Evolutionary conservation across 2,888 invertebrate genomes (phyloP).

Genomic region (Amorpha juglandis): DNA sequence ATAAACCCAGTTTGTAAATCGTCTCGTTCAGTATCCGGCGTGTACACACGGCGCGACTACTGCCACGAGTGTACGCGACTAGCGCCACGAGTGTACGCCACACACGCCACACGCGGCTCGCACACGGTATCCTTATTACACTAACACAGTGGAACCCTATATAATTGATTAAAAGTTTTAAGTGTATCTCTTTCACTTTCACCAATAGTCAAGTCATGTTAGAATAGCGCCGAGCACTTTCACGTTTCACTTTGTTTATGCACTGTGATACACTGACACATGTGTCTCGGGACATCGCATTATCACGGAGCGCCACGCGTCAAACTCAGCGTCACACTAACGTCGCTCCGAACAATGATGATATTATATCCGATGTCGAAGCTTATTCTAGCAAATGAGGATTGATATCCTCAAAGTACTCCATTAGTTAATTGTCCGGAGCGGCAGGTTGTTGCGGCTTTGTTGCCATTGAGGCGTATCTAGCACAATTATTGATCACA

Average conservation of each 20-base stretch:
- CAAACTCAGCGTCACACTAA: neutral
- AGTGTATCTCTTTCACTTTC: neutral
- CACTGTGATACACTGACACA: neutral
- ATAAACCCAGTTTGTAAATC: slow-evolving; percentile 6
- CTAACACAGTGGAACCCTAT: slow-evolving; percentile 6
- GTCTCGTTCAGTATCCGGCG: neutral
- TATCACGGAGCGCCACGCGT: neutral
- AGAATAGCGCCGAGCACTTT: slow-evolving; percentile 15
- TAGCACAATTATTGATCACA: slow-evolving; percentile 87
- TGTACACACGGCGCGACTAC: neutral
- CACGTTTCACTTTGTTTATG: neutral
- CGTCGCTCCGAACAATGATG: slow-evolving; percentile 1
- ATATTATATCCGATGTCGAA: neutral
- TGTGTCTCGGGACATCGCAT: neutral
- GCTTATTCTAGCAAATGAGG: slow-evolving; percentile 57
- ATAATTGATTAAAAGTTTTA: neutral
- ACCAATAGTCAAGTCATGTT: neutral
- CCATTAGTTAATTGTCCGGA: slow-evolving; percentile 66
- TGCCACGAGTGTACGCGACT: too few relatives aligned
- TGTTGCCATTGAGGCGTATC: slow-evolving; percentile 42
- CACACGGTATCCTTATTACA: slow-evolving; percentile 3
- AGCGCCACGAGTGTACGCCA: too few relatives aligned
- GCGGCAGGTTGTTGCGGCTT: slow-evolving; percentile 37
- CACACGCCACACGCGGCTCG: neutral
- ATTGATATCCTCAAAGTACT: slow-evolving; percentile 61